These are phyloP conservation scores for Monopterus albus DNA, from an alignment of 2,113 vertebrate genomes.

Conservation along the genomic window DNA sequence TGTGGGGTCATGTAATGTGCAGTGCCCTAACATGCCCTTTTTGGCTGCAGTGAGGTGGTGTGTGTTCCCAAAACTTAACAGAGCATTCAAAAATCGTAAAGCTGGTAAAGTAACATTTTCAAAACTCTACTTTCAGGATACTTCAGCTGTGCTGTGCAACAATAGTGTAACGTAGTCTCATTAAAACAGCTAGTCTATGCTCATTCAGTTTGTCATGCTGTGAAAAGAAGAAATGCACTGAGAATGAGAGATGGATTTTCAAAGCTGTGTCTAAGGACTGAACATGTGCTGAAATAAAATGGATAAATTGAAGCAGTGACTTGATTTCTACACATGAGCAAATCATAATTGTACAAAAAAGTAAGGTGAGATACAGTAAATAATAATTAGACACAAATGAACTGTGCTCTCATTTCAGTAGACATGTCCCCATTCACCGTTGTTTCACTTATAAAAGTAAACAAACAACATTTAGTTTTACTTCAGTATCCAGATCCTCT, in stretches of 20 bases:
- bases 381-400: too few species aligned
- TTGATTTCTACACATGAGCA: too few species aligned
- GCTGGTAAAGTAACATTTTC: neutral
- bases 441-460: too few species aligned
- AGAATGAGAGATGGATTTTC: too few species aligned
- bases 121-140: neutral
- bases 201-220: neutral
- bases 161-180: neutral
- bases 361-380: too few species aligned
- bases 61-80: slow-evolving; percentile 39
- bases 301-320: neutral
- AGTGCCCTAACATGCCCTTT: neutral
- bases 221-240: neutral
- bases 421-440: too few species aligned
- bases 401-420: too few species aligned
- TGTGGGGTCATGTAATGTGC: neutral
- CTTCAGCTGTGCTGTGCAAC: neutral
- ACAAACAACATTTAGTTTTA: too few species aligned
- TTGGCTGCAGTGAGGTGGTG: neutral
- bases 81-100: neutral
- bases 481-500: too few species aligned
- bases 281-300: neutral
- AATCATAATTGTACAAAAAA: too few species aligned
- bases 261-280: too few species aligned
- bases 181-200: neutral